phyloP scores from a whole-genome alignment of 1,140 invertebrate genomes.

The Matsumurasca onukii region DNA sequence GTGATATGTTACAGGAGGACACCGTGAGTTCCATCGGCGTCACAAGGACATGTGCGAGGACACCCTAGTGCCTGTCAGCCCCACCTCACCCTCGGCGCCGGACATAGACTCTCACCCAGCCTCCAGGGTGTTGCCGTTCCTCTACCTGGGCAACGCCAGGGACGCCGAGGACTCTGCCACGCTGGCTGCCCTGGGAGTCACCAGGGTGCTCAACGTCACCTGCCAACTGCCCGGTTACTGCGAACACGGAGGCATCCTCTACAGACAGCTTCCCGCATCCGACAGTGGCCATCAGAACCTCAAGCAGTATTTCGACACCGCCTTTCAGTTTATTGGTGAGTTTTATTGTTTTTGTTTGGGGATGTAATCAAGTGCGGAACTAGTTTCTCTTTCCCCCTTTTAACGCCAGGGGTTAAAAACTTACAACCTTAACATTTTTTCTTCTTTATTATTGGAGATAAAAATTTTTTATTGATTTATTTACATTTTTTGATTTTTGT shows the following conservation, averaged over 20 bases:
- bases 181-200: slow-evolving; percentile 64
- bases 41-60: slow-evolving; percentile 66
- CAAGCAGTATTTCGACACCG: slow-evolving; percentile 90
- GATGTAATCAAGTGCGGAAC: neutral
- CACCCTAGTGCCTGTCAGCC: slow-evolving; percentile 52
- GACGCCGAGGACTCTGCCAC: slow-evolving; percentile 76
- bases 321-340: slow-evolving; percentile 89
- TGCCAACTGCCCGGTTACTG: slow-evolving; percentile 68
- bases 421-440: too few relatives aligned
- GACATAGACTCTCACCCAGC: slow-evolving; percentile 77
- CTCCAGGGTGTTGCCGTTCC: slow-evolving; percentile 80
- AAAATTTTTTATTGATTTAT: too few relatives aligned
- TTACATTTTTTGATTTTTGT: too few relatives aligned
- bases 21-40: slow-evolving; percentile 65
- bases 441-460: too few relatives aligned
- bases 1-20: slow-evolving; percentile 65
- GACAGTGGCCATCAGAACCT: slow-evolving; percentile 89
- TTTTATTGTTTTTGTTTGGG: too few relatives aligned
- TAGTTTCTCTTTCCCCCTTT: neutral
- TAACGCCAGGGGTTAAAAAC: too few relatives aligned
- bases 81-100: slow-evolving; percentile 44
- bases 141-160: slow-evolving; percentile 83
- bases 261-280: slow-evolving; percentile 79
- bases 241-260: slow-evolving; percentile 69
- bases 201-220: slow-evolving; percentile 82